Percentiles rank a stretch among this genome's conserved stretches.
Evolutionary conservation across 2,888 invertebrate genomes (phyloP).

Genomic region (Euproctis similis): DNA sequence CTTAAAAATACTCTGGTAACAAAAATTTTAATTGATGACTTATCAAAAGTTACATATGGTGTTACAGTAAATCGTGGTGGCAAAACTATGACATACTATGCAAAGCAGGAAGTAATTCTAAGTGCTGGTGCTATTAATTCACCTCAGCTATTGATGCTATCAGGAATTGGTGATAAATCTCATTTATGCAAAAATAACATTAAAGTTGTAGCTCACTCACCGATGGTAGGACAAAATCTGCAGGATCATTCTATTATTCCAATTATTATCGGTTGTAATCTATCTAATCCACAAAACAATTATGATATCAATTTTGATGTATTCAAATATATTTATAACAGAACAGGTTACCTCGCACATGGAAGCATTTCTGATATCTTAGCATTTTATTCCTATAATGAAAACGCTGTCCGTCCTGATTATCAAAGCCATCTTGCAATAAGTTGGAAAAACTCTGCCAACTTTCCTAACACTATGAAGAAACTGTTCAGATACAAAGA

Average conservation of each 20-base stretch:
- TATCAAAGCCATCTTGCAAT: slow-evolving; percentile 34
- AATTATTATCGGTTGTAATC: slow-evolving; percentile 40
- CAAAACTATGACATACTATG: slow-evolving; percentile 16
- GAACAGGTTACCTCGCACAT: slow-evolving; percentile 63
- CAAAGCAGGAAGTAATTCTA: slow-evolving; percentile 58
- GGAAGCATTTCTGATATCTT: slow-evolving; percentile 71
- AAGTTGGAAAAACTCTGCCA: slow-evolving; percentile 38
- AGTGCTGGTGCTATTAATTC: slow-evolving; percentile 64
- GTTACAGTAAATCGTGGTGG: slow-evolving; percentile 4
- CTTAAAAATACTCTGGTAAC: slow-evolving; percentile 30
- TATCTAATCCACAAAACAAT: slow-evolving; percentile 28
- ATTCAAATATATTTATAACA: slow-evolving; percentile 62
- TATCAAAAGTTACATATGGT: slow-evolving; percentile 5
- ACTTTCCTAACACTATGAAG: neutral
- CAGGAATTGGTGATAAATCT: slow-evolving; percentile 62
- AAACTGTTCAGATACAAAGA: slow-evolving; percentile 24
- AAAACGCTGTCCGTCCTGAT: slow-evolving; percentile 37
- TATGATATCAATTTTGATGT: slow-evolving; percentile 37
- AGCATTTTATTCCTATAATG: slow-evolving; percentile 32
- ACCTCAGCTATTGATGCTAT: slow-evolving; percentile 63
- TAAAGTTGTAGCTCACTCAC: slow-evolving; percentile 42
- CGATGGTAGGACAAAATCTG: slow-evolving; percentile 70
- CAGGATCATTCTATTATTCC: slow-evolving; percentile 67
- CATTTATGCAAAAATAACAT: slow-evolving; percentile 49
- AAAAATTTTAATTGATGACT: slow-evolving; percentile 7